A percentile compares a stretch with the other conserved stretches of the same genome.
phyloP scores from a whole-genome alignment of 1,140 invertebrate species.

The Papilio dardanus region DNA sequence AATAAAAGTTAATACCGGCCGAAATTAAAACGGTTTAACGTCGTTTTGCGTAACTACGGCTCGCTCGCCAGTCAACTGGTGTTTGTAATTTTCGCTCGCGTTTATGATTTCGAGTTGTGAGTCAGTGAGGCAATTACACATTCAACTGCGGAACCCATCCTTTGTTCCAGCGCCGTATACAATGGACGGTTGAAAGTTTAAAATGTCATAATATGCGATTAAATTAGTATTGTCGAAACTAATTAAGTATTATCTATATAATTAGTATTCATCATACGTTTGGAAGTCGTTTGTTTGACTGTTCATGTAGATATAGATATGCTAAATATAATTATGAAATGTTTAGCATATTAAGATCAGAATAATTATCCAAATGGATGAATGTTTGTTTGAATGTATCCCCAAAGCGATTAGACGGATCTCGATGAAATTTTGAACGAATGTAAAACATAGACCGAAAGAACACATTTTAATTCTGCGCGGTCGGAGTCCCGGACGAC shows the following conservation, averaged over 20 bases:
- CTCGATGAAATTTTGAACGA: too few relatives aligned
- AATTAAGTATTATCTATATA: conserved; percentile 23
- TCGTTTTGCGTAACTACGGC: conserved; percentile 2
- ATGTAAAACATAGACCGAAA: too few relatives aligned
- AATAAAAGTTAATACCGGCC: conserved; percentile 6
- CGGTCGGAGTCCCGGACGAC: too few relatives aligned
- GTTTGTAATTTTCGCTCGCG: conserved; percentile 32
- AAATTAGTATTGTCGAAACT: conserved; percentile 15
- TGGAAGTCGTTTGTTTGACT: not conserved
- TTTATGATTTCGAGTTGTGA: conserved; percentile 25
- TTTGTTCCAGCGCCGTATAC: not conserved
- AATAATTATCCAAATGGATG: too few relatives aligned
- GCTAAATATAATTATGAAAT: too few relatives aligned
- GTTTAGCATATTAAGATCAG: too few relatives aligned
- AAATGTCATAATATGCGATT: conserved; percentile 21
- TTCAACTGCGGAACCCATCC: conserved; percentile 28
- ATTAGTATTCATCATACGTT: not conserved
- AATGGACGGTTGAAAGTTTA: conserved; percentile 27
- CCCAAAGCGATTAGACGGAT: too few relatives aligned
- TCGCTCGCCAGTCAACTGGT: not conserved
- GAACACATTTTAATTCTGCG: too few relatives aligned
- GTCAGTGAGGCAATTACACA: conserved; percentile 28
- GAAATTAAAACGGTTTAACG: not conserved
- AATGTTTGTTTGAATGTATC: too few relatives aligned
- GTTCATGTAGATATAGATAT: too few relatives aligned